Evolutionary conservation across 1,140 invertebrate genomes (phyloP).

Genomic region (Drosophila tsacasi): DNA sequence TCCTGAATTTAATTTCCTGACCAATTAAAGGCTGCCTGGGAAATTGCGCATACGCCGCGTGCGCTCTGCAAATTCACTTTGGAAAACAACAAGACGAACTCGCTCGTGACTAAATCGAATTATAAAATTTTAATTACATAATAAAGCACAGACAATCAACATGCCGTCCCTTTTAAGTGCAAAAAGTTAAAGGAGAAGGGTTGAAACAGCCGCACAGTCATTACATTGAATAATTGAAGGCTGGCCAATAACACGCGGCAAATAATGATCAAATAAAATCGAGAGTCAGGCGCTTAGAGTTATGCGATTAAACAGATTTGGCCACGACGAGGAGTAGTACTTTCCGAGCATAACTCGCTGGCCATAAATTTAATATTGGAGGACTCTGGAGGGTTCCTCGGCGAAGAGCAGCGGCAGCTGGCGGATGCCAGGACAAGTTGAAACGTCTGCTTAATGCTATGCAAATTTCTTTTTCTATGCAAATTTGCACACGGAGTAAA

Average conservation of each 20-base stretch:
- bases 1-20: constrained; percentile 12
- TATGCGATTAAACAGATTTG: constrained; percentile 33
- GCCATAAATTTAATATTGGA: constrained; percentile 36
- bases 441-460: constrained; percentile 76
- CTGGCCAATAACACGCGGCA: constrained; percentile 5
- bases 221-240: constrained; percentile 8
- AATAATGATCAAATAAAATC: constrained; percentile 10
- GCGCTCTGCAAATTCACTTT: constrained; percentile 9
- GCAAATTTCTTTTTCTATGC: constrained; percentile 79
- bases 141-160: constrained; percentile 46
- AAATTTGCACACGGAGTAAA: constrained; percentile 68
- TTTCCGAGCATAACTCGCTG: neutral
- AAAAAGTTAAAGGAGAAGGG: constrained; percentile 7
- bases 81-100: neutral
- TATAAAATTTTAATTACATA: constrained; percentile 72
- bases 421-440: constrained; percentile 39
- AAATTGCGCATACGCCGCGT: constrained; percentile 50
- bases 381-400: constrained; percentile 4
- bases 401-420: constrained; percentile 26
- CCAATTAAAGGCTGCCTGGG: constrained; percentile 20
- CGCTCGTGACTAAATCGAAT: constrained; percentile 60
- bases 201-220: neutral
- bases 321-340: neutral
- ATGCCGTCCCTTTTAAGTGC: constrained; percentile 18
- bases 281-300: constrained; percentile 15